Base-by-base conservation (phyloP, 2,888 invertebrate species). In the Apocheima hispidaria region DNA sequence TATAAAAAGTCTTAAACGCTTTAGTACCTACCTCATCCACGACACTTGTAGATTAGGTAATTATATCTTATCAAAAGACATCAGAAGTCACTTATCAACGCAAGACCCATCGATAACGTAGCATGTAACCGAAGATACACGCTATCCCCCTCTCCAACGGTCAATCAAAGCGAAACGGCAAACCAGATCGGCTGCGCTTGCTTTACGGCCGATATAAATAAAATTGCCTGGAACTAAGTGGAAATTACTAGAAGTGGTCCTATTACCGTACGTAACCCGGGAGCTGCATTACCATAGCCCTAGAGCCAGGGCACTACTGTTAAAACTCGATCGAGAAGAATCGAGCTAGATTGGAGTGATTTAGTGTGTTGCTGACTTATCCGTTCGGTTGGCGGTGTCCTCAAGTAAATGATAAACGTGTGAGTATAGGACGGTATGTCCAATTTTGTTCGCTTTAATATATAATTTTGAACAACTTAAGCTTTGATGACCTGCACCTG, bases 261-360 rank as follows among this genome's bases (percentile, higher is more conserved):
- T 77, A 88, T 88, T 87, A 87, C 73, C 28, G 77, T 74, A 84
- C 85, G 89, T 89, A 89, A 85, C 86, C 76, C 87, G 78, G 89
- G 78, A 87, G 88, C 87, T 60, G 69, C 71, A 84, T 86, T 87
- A 82, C 77, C 86, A 85, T 86, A 81, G 79, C 69, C 81, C 81
- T 67, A 54, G 33, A 50, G 61, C 36, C 14, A 30, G 16, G 16
- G 58, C 69, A 44, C 71, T 72, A 74, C 78, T 60, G 65, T 23
- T 48, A 44, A 52, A 54, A 53, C 66, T 65, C 66, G 70, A 63
- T 35, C 36, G 10, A 1, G 12, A 12, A 18, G 14, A 12, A 23
- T 36, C 43, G 14, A 43, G 43, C 2, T 0, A 44, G n/a, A 10
- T 16, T 21, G n/a, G 5, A 21, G 26, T 7, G 9, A 23, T 14